Evolutionary conservation across 2,797 vertebrate genomes (phyloP), one percentile per base, ranked within the genome.

Genomic region (Lindbergichthys nudifrons): DNA sequence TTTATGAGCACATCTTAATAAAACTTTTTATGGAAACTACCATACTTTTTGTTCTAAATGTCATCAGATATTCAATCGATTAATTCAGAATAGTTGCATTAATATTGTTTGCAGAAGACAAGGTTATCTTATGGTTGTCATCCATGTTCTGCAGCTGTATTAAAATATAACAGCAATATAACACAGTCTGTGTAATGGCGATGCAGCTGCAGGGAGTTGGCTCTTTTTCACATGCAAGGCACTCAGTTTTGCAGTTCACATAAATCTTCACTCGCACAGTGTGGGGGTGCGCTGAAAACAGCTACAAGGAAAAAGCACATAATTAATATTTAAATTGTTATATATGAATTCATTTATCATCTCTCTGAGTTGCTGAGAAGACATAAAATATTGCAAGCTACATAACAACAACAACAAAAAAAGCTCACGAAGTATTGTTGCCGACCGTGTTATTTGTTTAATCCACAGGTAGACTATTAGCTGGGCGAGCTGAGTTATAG

Each of bases 401-500:
- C 62, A 58, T 64, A 70, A 76, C 60, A 57, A 59, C 56, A 79
- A 8, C 59, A 56, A n/a, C 68, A 67, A 51, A 67, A 64, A 72
- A 39, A 0, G 19, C 62, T 73, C 23, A 5, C 21, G 18, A 10
- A 78, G 70, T 78, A 60, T 80, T 73, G 50, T 81, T 83, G 83
- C 72, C 59, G 77, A 23, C 75, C 57, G 68, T 54, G 60, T 46
- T 65, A 57, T 79, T 75, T 66, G 73, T 70, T 58, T 65, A 84
- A 86, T 84, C 85, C 74, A 86, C 83, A 77, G 83, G 78, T 85
- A 77, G 86, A 84, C 52, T 59, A 80, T 87, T 83, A 86, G 73
- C 80, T 12, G 62, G 21, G 46, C 16, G 68, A 81, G 78, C 76
- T 77, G 82, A 88, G 82, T 81, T 82, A 85, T 83, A 76, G 74